Evolutionary conservation across 37 sponge, comb jelly and placozoan genomes (phyloP).

Genomic region (Diacarnus erythraeanus): DNA sequence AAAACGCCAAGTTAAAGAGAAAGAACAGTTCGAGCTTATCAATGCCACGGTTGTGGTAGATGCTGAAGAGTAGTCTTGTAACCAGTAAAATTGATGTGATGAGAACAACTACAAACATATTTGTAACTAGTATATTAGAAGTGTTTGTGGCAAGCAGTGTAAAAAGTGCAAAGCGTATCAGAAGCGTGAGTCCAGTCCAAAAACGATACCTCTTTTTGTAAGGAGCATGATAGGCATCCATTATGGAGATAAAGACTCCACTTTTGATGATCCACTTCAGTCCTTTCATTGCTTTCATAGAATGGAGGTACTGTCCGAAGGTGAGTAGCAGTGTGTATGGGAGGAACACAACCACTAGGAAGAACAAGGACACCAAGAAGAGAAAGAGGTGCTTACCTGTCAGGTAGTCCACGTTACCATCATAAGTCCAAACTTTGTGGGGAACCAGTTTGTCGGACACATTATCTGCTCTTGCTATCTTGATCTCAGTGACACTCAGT

Average conservation of each 20-base stretch:
- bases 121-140: too few relatives aligned
- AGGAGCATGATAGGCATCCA: conserved; percentile 7
- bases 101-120: too few relatives aligned
- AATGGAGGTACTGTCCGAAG: neutral
- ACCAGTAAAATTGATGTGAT: too few relatives aligned
- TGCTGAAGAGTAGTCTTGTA: too few relatives aligned
- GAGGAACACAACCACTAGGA: neutral
- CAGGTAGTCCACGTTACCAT: conserved; percentile 17
- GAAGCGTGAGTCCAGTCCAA: neutral
- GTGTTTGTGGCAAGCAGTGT: neutral
- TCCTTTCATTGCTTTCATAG: neutral
- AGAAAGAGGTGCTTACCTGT: neutral
- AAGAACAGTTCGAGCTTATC: neutral
- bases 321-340: conserved; percentile 9
- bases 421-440: conserved; percentile 11
- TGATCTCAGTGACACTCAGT: neutral
- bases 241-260: neutral
- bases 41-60: neutral
- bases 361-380: neutral
- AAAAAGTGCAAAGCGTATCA: neutral
- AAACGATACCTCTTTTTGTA: neutral
- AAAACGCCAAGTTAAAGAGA: neutral
- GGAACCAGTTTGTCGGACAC: neutral
- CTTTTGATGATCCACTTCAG: neutral
- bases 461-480: neutral